phyloP scores from a whole-genome alignment of 35 echinoderm and acorn worm genomes.

The Stichopus chloronotus region DNA sequence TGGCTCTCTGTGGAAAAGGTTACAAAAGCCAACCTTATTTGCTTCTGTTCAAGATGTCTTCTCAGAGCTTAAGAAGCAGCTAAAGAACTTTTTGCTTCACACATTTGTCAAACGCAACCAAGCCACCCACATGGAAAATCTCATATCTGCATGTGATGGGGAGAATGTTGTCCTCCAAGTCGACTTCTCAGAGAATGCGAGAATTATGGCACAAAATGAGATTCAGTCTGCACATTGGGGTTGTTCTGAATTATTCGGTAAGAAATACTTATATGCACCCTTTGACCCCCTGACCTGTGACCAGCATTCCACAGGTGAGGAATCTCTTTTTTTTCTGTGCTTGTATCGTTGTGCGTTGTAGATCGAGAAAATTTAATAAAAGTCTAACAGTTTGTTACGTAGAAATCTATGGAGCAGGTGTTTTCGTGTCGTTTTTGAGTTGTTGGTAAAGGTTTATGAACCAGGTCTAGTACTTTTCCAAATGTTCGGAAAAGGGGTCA shows the following conservation, averaged over 20 bases:
- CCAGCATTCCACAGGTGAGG: no score
- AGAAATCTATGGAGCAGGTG: no score
- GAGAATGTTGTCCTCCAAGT: neutral
- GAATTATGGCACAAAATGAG: neutral
- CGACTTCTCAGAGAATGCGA: conserved; percentile 20
- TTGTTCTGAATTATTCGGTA: no score
- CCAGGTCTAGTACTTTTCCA: no score
- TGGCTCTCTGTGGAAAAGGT: neutral
- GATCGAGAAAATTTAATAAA: no score
- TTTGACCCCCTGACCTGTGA: no score
- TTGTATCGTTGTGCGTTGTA: no score
- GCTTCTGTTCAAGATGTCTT: neutral
- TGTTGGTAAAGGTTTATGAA: no score
- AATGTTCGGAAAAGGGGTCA: neutral
- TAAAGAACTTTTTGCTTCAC: neutral
- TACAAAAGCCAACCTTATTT: neutral
- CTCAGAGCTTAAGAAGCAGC: neutral
- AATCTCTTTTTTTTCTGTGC: no score
- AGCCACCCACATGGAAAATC: neutral
- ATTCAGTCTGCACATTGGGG: conserved; percentile 8
- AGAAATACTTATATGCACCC: no score
- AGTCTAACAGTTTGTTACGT: no score
- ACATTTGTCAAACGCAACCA: conserved; percentile 1
- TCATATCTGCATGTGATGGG: conserved; percentile 11
- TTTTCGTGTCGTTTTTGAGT: no score